Evolutionary conservation across 2,888 invertebrate species (phyloP).

Genomic region (Molanna angustata): DNA sequence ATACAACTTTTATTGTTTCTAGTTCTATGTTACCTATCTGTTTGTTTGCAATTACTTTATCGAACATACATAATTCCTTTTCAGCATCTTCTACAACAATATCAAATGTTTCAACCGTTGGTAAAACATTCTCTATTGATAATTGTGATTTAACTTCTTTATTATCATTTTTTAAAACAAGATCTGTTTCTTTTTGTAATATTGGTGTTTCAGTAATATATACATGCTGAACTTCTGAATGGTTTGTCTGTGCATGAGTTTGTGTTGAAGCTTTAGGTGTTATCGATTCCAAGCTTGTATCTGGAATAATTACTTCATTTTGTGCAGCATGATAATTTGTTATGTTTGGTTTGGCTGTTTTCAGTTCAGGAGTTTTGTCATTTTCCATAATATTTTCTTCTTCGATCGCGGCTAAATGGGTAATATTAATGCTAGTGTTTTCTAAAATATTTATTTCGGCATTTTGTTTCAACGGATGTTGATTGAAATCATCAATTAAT

Average conservation of each 20-base stretch:
- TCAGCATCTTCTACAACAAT: slow-evolving; percentile 45
- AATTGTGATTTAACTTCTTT: slow-evolving; percentile 44
- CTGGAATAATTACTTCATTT: slow-evolving; percentile 34
- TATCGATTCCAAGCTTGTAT: slow-evolving; percentile 34
- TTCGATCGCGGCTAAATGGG: slow-evolving; percentile 45
- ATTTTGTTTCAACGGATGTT: slow-evolving; percentile 22
- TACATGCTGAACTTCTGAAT: slow-evolving; percentile 36
- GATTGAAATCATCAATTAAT: slow-evolving; percentile 28
- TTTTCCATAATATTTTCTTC: slow-evolving; percentile 41
- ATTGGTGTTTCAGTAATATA: slow-evolving; percentile 30
- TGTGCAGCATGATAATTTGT: slow-evolving; percentile 33
- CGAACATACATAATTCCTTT: slow-evolving; percentile 39
- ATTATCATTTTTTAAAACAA: slow-evolving; percentile 32
- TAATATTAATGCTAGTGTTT: slow-evolving; percentile 40
- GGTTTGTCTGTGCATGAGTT: slow-evolving; percentile 45
- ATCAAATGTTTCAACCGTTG: slow-evolving; percentile 42
- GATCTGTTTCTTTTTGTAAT: slow-evolving; percentile 36
- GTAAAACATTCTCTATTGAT: slow-evolving; percentile 45
- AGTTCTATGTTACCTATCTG: slow-evolving; percentile 41
- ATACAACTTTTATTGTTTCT: slow-evolving; percentile 42
- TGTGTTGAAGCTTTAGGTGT: slow-evolving; percentile 41
- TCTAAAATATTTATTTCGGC: slow-evolving; percentile 35
- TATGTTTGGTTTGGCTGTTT: slow-evolving; percentile 35
- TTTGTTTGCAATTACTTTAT: slow-evolving; percentile 37
- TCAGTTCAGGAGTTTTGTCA: slow-evolving; percentile 31